Base-by-base conservation (phyloP, 2,797 vertebrate genomes). In the Neopelma chrysocephalum region DNA sequence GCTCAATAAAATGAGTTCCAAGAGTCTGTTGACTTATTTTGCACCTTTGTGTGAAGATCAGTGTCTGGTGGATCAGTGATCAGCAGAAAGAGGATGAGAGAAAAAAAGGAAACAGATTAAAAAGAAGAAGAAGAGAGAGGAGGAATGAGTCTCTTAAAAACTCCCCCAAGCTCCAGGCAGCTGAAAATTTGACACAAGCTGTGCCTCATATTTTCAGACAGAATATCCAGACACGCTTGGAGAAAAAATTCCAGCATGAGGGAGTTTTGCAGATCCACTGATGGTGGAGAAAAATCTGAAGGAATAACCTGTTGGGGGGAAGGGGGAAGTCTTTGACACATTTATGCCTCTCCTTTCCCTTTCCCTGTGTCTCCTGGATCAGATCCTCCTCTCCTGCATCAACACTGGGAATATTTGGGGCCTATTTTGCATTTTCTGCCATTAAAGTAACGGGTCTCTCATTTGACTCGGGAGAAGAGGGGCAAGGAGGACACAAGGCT, bases 241-340 rank as follows among this genome's bases (percentile, higher is more conserved):
- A 64, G 13, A 19, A 60, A 25, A 69, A 68, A 34, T 18, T 38
- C 9, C 26, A 72, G 1, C 9, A 4, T 14, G 6, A 10, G 2
- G 8, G 60, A 71, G 12, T 47, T 95, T 51, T 29, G 5, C 17
- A 54, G 32, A 50, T 27, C 6, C 9, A 20, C 4, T 45, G 4
- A 12, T 19, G 8, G 5, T 54, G n/a, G 22, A 64, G 56, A 34
- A 86, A 65, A 8, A 80, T 9, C 29, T 72, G 31, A 72, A 65
- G 29, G 40, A 76, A 32, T 15, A 79, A 82, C 15, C 4, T 6
- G 0, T 1, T 53, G 31, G 13, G 6, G 18, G 7, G 2, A n/a
- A n/a, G n/a, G 1, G 21, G 18, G 40, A 70, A 58, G 10, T 40
- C 36, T 77, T n/a, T 48, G 32, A 18, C 12, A 23, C 2, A 6